Base-by-base conservation (phyloP, 2,113 vertebrate genomes). In the Leiothrix lutea region DNA sequence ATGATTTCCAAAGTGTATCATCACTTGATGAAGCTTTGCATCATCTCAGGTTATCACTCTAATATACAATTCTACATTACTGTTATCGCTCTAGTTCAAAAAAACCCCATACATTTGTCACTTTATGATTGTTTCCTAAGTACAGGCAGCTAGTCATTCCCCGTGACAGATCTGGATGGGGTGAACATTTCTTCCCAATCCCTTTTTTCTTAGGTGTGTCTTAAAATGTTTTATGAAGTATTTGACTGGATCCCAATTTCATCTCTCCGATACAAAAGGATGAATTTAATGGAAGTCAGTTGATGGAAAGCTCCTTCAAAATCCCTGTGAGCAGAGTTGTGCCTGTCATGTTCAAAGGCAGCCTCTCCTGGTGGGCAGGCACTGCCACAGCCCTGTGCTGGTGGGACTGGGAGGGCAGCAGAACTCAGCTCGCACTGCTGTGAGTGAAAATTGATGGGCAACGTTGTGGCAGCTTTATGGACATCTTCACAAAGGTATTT, bases 401-500 rank as follows among this genome's bases (percentile, higher is more conserved):
- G 44, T 33, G 25, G 61, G 47, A 45, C 64, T 24, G 35, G 56
- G 56, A 81, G 77, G 26, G 58, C 78, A 91, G 78, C 48, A 51
- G 16, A 5, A 12, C 80, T 62, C 38, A 9, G 12, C 44, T 69
- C 42, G 1, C 31, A 20, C 60, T 78, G 56, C 47, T 53, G 42
- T 28, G 84, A 96, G 66, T 65, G 61, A 82, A 79, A 81, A 87
- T 65, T 69, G 74, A 85, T 48, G 90, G 61, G 48, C 62, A 87
- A 18, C 2, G 3, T 33, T 72, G 50, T 67, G 78, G 73, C 87
- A 79, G 85, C 48, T 93, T 88, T 75, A 93, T 58, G 81, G 78
- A 79, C 53, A 25, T 75, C 80, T 96, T 89, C 81, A 93, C 74
- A 90, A 85, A 93, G 57, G 40, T 92, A 88, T 95, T 75, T 91